Percentiles rank a stretch among this genome's conserved stretches.
Evolutionary conservation across 2,888 invertebrate species (phyloP).

Genomic region (Agapetus fuscipes): DNA sequence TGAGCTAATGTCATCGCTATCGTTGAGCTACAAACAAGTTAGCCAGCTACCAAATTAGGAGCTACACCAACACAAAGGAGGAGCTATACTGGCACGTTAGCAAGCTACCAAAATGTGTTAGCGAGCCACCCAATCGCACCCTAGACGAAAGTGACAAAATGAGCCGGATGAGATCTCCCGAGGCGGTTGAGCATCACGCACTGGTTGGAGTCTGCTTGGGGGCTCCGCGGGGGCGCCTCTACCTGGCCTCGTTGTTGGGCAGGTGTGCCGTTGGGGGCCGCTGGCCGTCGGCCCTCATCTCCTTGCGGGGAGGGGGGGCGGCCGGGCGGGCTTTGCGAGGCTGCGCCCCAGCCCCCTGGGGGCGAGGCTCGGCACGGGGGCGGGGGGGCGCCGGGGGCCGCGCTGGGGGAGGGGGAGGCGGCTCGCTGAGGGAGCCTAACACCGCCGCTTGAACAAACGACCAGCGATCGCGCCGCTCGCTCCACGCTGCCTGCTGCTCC

Average conservation of each 20-base stretch:
- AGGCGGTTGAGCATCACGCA: too few relatives aligned
- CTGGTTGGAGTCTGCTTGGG: too few relatives aligned
- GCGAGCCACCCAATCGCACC: too few relatives aligned
- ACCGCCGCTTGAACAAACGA: slow-evolving; percentile 38
- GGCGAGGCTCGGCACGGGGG: slow-evolving; percentile 24
- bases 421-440: slow-evolving; percentile 39
- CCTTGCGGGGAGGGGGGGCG: slow-evolving; percentile 22
- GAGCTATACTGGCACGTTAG: too few relatives aligned
- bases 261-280: slow-evolving; percentile 31
- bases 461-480: slow-evolving; percentile 32
- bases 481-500: slow-evolving; percentile 24
- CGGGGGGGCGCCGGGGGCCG: slow-evolving; percentile 16
- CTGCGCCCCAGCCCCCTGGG: slow-evolving; percentile 23
- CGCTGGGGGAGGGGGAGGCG: slow-evolving; percentile 25
- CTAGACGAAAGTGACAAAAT: too few relatives aligned
- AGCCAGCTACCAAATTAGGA: too few relatives aligned
- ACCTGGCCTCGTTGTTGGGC: slow-evolving; percentile 42
- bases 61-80: too few relatives aligned
- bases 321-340: slow-evolving; percentile 29
- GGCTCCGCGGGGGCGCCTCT: too few relatives aligned
- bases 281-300: slow-evolving; percentile 30
- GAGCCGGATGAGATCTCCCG: too few relatives aligned
- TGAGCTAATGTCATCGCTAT: too few relatives aligned
- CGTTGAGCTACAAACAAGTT: too few relatives aligned
- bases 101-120: too few relatives aligned